Evolutionary conservation across 2,888 invertebrate genomes (phyloP).

Genomic region (Micoletzkya japonica): DNA sequence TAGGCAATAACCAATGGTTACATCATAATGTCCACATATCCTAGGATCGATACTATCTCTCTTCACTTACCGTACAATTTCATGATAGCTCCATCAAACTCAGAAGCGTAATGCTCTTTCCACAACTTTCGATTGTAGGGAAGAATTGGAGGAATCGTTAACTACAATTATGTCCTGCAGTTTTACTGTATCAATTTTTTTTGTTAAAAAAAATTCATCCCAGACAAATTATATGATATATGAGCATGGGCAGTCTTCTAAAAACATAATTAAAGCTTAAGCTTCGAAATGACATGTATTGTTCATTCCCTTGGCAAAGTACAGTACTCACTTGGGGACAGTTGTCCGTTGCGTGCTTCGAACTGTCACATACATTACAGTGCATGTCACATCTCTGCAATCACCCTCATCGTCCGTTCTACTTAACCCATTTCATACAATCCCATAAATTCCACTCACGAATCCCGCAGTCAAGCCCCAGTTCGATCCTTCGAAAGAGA

Average conservation of each 20-base stretch:
- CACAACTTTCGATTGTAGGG: constrained; percentile 5
- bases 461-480: constrained; percentile 18
- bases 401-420: not conserved
- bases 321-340: constrained; percentile 35
- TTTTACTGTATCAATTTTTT: not conserved
- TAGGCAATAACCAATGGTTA: too few relatives aligned
- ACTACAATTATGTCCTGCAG: not conserved
- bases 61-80: constrained; percentile 27
- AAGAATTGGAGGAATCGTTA: not conserved
- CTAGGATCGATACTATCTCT: not conserved
- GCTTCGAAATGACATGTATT: too few relatives aligned
- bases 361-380: constrained; percentile 41
- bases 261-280: too few relatives aligned
- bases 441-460: constrained; percentile 2
- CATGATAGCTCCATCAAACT: constrained; percentile 33
- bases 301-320: too few relatives aligned
- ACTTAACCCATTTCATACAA: not conserved
- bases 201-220: not conserved
- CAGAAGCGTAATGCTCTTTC: constrained; percentile 25
- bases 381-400: constrained; percentile 35
- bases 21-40: too few relatives aligned
- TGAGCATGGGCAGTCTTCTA: too few relatives aligned
- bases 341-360: constrained; percentile 33
- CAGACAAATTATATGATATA: too few relatives aligned
- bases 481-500: not conserved